Evolutionary conservation across 1,140 invertebrate genomes (phyloP).

Genomic region (Macrosteles quadrilineatus): DNA sequence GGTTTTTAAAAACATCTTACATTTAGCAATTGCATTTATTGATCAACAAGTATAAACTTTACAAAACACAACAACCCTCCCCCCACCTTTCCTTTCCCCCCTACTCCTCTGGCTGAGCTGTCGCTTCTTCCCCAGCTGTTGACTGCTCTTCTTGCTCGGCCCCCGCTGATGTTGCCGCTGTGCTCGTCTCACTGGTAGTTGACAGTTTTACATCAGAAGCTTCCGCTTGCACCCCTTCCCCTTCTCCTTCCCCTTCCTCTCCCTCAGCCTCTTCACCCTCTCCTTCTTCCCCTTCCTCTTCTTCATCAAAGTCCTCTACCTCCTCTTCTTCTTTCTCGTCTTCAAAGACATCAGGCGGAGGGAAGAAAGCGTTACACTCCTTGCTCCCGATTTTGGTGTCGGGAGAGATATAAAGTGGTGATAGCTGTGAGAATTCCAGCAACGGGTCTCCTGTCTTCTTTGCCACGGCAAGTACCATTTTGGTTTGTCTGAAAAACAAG

Average conservation of each 20-base stretch:
- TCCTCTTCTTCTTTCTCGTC: conserved; percentile 22
- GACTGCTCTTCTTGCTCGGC: not conserved
- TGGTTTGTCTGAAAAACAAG: conserved; percentile 37
- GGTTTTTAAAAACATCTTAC: too few relatives aligned
- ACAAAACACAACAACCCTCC: not conserved
- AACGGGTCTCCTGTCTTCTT: conserved; percentile 41
- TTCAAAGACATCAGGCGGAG: conserved; percentile 25
- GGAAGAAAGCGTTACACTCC: conserved; percentile 42
- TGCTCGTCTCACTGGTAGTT: not conserved
- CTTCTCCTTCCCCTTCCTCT: not conserved
- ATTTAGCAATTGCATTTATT: too few relatives aligned
- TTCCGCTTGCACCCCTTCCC: not conserved
- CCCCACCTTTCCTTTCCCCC: not conserved
- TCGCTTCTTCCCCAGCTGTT: not conserved
- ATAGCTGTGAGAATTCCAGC: conserved; percentile 40
- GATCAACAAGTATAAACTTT: too few relatives aligned
- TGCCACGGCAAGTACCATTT: conserved; percentile 43
- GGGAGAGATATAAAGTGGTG: conserved; percentile 44
- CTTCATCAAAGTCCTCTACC: conserved; percentile 14
- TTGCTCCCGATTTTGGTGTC: conserved; percentile 41
- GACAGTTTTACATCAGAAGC: not conserved
- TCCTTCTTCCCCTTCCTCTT: conserved; percentile 3
- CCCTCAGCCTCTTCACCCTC: not conserved
- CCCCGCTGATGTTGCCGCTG: not conserved
- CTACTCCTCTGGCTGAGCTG: not conserved